Evolutionary conservation across 2,113 vertebrate species (phyloP), one percentile per base, ranked within the genome.

Genomic region (Aspiorhynchus laticeps): DNA sequence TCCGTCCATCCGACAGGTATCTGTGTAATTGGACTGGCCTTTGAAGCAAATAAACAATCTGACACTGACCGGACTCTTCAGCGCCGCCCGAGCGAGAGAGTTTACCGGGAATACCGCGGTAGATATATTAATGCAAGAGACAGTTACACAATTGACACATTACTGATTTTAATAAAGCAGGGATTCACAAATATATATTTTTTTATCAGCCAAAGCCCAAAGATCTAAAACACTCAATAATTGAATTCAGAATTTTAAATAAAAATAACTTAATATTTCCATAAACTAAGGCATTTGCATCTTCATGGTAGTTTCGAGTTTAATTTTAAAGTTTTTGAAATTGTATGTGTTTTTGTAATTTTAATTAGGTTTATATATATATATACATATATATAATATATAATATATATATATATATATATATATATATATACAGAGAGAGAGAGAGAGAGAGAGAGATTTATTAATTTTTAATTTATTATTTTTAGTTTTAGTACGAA

Each of bases 21-120:
- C 87, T 86, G 43, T 84, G 78, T 85, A 91, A 90, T 89, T 88
- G 88, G 79, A 88, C 67, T 88, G 88, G 86, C 86, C 88, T 88
- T 90, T 91, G 82, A 80, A 89, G 63, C 61, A 84, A 74, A 87
- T 87, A 87, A 91, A 91, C 80, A 89, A 61, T 76, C 79, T 38
- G 67, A 76, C 79, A 86, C 65, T 67, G 46, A 87, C 86, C 83
- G 56, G 51, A 12, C 59, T 15, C 87, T 56, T 89, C 31, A 76
- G 38, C 46, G 83, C 74, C 31, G 28, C 51, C 9, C 9, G 28
- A 69, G 65, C 1, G 31, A 73, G 69, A 73, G 69, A 73, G 9
- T 12, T 73, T 3, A 71, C 67, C 0, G 31, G 46, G 9, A 21
- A 69, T 21, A 69, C 65, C 5, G 14, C 28, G 17, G 17, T 56